Evolutionary conservation across 2,797 vertebrate species (phyloP).

Genomic region (Holocentrus rufus): DNA sequence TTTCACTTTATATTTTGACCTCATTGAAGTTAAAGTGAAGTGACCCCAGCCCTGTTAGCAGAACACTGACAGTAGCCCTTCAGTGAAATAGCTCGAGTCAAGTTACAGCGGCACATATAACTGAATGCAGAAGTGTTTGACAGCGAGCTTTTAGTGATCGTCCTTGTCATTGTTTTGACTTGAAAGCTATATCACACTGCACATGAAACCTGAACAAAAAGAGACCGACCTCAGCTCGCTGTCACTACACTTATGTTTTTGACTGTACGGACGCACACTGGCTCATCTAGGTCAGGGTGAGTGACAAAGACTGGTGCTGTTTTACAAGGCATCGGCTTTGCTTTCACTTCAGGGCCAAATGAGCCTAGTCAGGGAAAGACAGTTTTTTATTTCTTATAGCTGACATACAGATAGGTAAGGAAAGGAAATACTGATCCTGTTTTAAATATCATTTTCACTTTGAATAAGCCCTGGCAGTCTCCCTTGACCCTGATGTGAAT

Average conservation of each 20-base stretch:
- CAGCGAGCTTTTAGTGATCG: slow-evolving; percentile 17
- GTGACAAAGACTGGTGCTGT: background rate
- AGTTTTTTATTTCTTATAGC: slow-evolving; percentile 6
- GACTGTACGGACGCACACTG: background rate
- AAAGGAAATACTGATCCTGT: slow-evolving; percentile 22
- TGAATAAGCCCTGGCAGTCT: background rate
- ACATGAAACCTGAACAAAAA: slow-evolving; percentile 15
- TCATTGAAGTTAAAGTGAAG: slow-evolving; percentile 33
- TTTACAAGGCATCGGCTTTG: slow-evolving; percentile 6
- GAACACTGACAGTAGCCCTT: slow-evolving; percentile 72
- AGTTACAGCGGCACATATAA: slow-evolving; percentile 49
- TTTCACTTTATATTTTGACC: slow-evolving; percentile 31
- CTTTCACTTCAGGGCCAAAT: slow-evolving; percentile 25
- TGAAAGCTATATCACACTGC: background rate
- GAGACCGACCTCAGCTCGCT: slow-evolving; percentile 1
- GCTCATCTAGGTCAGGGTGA: slow-evolving; percentile 13
- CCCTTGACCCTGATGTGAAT: background rate
- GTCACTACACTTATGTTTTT: slow-evolving; percentile 9
- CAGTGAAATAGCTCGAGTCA: slow-evolving; percentile 53
- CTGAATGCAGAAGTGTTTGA: slow-evolving; percentile 34
- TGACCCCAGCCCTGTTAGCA: slow-evolving; percentile 44
- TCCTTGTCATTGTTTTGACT: slow-evolving; percentile 13
- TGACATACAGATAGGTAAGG: slow-evolving; percentile 39
- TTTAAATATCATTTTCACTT: slow-evolving; percentile 6
- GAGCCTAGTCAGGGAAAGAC: slow-evolving; percentile 32